Evolutionary conservation across 2,113 vertebrate genomes (phyloP), one percentile per base, ranked within the genome.

Genomic region (Myocastor coypus): DNA sequence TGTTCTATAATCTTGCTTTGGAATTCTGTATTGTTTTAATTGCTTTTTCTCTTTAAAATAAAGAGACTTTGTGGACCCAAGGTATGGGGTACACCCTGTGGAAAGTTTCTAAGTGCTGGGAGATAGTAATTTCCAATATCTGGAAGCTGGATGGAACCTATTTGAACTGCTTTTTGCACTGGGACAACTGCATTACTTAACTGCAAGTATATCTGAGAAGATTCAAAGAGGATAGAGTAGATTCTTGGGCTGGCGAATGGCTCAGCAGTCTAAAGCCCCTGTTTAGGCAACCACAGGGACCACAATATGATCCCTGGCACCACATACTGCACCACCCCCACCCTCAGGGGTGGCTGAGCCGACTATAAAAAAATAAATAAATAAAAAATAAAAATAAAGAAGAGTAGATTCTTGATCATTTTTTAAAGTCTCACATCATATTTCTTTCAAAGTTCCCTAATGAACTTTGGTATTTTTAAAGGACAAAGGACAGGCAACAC

Each of bases 131-230:
- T 84, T 82, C 32, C 46, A 96, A n/a, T 46, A 83, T 14, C 28
- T 92, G 17, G 26, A 71, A 91, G 89, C 42, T 59, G 42, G 7
- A 22, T 50, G 8, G 17, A 80, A 3, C 42, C 17, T 59, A 73
- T 78, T 73, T 80, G 66, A 69, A 42, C 12, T 87, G 42, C 4
- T 96, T 87, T 91, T 88, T 80, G 32, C 40, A 91, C 94, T 86
- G 46, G 30, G 71, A 85, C 71, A 63, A 86, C 63, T 59, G 4
- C 87, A 88, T 28, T n/a, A 30, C 5, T 75, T 82, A 71, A 75
- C 26, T 73, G 3, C 1, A 85, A 82, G 69, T 61, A 20, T 37
- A 92, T 83, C 55, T 83, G 6, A 22, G 32, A 4, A 94, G 37
- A 91, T 37, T 64, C 42, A 85, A 94, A 95, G 6, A 73, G 8